Conservation (phyloP, 2,888 invertebrate genomes). For the Vanessa cardui region DNA sequence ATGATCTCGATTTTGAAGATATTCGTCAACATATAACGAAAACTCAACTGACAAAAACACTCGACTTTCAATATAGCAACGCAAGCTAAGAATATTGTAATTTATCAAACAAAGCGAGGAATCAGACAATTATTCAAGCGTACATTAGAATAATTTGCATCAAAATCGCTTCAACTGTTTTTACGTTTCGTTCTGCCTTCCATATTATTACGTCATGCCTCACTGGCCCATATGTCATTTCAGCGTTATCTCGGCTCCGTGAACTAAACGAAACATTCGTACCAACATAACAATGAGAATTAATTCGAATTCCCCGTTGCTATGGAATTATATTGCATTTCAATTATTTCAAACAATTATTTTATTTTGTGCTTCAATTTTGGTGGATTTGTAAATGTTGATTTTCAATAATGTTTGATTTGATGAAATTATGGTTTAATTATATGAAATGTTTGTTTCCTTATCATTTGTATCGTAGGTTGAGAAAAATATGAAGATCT, state of each 20-base stretch:
- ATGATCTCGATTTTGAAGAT: too few relatives aligned
- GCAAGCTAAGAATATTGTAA: too few relatives aligned
- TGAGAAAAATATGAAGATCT: too few relatives aligned
- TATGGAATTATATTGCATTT: constrained; percentile 4
- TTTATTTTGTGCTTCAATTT: background rate
- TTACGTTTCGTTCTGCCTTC: background rate
- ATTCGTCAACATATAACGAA: too few relatives aligned
- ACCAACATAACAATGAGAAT: constrained; percentile 1
- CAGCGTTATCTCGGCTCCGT: constrained; percentile 1
- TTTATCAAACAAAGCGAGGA: too few relatives aligned
- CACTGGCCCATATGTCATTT: constrained; percentile 1
- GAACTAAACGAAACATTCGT: background rate
- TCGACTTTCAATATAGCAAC: too few relatives aligned
- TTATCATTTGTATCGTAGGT: too few relatives aligned
- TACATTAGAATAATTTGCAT: constrained; percentile 1
- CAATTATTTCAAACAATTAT: background rate
- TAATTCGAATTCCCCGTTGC: background rate
- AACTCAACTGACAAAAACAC: too few relatives aligned
- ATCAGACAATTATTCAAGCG: background rate
- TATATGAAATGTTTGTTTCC: background rate
- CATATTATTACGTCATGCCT: background rate
- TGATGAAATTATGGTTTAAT: background rate
- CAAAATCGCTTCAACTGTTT: background rate
- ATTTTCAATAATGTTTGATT: background rate
- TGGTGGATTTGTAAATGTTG: background rate